A percentile compares a stretch with the other conserved stretches of the same genome.
Conservation (phyloP, 2,888 invertebrate genomes). For the Ophion obscuratus region DNA sequence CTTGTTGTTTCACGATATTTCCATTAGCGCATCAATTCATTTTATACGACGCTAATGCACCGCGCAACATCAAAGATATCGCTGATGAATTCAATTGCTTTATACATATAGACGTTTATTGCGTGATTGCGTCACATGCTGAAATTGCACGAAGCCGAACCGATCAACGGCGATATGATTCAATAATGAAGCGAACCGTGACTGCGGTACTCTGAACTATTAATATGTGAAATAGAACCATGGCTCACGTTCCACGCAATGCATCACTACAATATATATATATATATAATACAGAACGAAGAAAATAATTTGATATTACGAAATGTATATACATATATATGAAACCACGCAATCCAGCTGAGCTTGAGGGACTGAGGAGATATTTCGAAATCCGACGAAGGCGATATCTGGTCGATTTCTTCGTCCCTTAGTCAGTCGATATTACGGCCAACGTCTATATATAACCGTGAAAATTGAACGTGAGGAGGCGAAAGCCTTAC, state of each 20-base stretch:
- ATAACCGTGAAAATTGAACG: constrained; percentile 49
- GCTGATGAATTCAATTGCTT: constrained; percentile 36
- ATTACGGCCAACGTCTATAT: constrained; percentile 11
- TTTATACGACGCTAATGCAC: constrained; percentile 49
- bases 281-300: constrained; percentile 1
- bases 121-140: constrained; percentile 36
- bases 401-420: constrained; percentile 27
- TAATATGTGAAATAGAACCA: constrained; percentile 39
- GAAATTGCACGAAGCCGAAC: constrained; percentile 16
- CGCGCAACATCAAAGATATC: constrained; percentile 12
- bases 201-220: constrained; percentile 25
- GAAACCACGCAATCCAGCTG: constrained; percentile 30
- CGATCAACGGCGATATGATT: constrained; percentile 22
- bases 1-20: background rate
- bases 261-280: background rate
- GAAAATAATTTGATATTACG: constrained; percentile 22
- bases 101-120: constrained; percentile 10
- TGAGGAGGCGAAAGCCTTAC: background rate
- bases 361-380: constrained; percentile 5
- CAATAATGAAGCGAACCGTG: constrained; percentile 41
- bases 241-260: constrained; percentile 6
- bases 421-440: constrained; percentile 14
- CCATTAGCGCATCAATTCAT: constrained; percentile 38
- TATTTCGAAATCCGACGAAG: constrained; percentile 46
- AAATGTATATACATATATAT: constrained; percentile 17